These are phyloP conservation scores for Amphimallon solstitiale DNA, from an alignment of 2,888 invertebrate species.

Conservation along the genomic window DNA sequence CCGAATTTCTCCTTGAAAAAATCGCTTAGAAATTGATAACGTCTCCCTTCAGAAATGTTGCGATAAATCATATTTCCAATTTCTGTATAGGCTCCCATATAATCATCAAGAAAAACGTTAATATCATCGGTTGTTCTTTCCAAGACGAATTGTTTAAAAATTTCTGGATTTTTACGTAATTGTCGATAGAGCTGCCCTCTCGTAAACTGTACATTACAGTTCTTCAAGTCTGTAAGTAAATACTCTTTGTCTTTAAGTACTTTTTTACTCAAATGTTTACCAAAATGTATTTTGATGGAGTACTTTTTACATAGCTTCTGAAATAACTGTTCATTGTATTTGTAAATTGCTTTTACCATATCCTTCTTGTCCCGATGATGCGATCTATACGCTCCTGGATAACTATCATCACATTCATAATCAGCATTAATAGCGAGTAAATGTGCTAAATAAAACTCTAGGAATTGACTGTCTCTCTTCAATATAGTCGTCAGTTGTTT, in stretches of 20 bases:
- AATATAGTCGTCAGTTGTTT: conserved; percentile 34
- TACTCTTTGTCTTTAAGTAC: conserved; percentile 25
- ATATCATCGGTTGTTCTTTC: conserved; percentile 29
- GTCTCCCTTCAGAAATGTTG: conserved; percentile 6
- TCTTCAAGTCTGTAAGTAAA: conserved; percentile 24
- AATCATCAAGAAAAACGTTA: conserved; percentile 6
- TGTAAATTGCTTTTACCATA: conserved; percentile 29
- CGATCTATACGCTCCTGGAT: no score
- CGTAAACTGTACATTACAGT: conserved; percentile 16
- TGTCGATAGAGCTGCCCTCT: conserved; percentile 20
- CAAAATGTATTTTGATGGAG: conserved; percentile 16
- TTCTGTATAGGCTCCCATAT: background rate
- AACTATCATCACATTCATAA: no score
- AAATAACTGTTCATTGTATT: conserved; percentile 32
- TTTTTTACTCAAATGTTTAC: conserved; percentile 36
- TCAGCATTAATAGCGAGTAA: no score
- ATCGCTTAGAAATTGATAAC: conserved; percentile 16
- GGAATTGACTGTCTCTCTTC: conserved; percentile 31
- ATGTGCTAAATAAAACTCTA: conserved; percentile 32
- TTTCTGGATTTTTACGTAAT: conserved; percentile 12
- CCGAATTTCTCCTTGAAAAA: conserved; percentile 21
- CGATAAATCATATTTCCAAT: background rate
- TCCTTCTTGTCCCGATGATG: no score
- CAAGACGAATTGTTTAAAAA: conserved; percentile 23
- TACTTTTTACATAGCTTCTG: conserved; percentile 32